These are phyloP conservation scores for Dendrocincla fuliginosa DNA, from an alignment of 2,797 vertebrate species.

Conservation along the genomic window DNA sequence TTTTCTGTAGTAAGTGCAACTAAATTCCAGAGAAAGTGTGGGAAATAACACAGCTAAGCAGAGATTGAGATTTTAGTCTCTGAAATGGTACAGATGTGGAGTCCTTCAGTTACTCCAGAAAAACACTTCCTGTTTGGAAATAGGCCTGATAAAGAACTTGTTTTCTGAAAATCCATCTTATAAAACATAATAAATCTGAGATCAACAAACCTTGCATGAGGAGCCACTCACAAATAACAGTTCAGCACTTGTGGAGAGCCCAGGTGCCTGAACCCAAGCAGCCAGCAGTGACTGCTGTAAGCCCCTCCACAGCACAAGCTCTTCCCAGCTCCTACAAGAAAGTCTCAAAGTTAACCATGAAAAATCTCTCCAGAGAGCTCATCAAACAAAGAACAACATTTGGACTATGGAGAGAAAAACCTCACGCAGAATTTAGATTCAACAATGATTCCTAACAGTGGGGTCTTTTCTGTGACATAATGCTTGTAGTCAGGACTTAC, in stretches of 20 bases:
- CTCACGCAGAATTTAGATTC: neutral
- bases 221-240: neutral
- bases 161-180: neutral
- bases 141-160: neutral
- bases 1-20: neutral
- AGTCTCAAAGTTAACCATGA: neutral
- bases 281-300: neutral
- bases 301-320: neutral
- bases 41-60: rapidly evolving
- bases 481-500: neutral
- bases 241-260: neutral
- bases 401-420: neutral
- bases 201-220: neutral
- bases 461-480: neutral
- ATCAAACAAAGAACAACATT: neutral
- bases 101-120: neutral
- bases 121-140: neutral
- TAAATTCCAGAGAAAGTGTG: neutral
- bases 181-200: neutral
- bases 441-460: neutral
- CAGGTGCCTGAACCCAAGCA: neutral
- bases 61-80: neutral
- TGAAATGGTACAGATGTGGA: neutral
- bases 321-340: neutral
- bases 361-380: neutral